Evolutionary conservation across 1,140 invertebrate species (phyloP), one percentile per base, ranked within the genome.

Genomic region (Gyrodactylus bullatarudis): DNA sequence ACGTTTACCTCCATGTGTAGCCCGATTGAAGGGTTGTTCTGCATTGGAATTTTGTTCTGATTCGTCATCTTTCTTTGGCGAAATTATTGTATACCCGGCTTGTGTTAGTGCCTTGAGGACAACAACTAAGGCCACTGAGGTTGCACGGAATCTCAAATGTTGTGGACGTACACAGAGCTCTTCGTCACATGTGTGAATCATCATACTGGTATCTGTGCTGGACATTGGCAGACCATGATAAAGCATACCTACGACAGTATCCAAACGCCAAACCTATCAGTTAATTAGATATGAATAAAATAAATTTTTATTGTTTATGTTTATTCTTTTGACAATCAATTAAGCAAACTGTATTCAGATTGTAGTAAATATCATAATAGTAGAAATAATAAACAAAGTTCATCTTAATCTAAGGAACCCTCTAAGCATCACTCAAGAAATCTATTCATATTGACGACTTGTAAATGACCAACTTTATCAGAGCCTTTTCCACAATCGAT

Each of bases 151-250:
- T 1, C 70, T n/a, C 21, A 71, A 24, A 71, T 71, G 70, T 23
- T 71, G 70, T 23, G 70, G 70, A 20, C 70, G 21, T 2, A 71
- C 24, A 71, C 70, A 71, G 20, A 71, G 24, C 24, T 71, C 70
- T 26, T 71, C 21, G 20, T 71, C 70, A 26, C 70, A 71, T 1
- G 70, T 71, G 24, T 71, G 70, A 20, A 71, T 24, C 70, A 71
- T 71, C 8, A 71, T 71, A 19, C 20, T 25, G 1, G 70, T 71
- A 26, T 71, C 70, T 2, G 70, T 71, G 24, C 70, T 71, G 23
- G 70, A 71, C 70, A 71, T 71, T 71, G 70, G 70, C 26, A 71
- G 21, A n/a, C 70, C 70, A 26, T 71, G 70, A 26, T 23, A 71
- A 19, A 71, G 21, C 70, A 71, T 71, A 24, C 70, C 70, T 23